Evolutionary conservation across 2,888 invertebrate species (phyloP).

Genomic region (Trissonchulus latispiculum): DNA sequence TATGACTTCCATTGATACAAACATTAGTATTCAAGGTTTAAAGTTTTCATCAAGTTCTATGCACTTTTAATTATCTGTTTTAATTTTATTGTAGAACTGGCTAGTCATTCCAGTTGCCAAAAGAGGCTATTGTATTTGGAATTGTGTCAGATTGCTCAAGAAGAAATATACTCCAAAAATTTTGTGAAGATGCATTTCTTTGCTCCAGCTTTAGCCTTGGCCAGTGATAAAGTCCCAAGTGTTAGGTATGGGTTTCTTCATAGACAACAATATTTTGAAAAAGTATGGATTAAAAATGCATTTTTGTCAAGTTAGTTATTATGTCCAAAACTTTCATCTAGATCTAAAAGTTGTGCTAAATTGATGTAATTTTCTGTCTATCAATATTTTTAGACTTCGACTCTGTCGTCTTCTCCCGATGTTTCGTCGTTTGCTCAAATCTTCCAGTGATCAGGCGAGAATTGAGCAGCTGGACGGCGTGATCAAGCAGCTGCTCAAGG

Average conservation of each 20-base stretch:
- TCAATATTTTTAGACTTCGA: background rate
- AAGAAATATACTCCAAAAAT: constrained; percentile 1
- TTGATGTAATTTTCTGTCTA: no score
- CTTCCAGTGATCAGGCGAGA: background rate
- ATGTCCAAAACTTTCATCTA: no score
- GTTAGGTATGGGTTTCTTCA: no score
- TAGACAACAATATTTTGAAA: no score
- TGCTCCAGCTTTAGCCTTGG: background rate
- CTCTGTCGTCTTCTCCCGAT: background rate
- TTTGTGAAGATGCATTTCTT: background rate
- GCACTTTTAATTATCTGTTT: no score
- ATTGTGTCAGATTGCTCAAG: constrained; percentile 3
- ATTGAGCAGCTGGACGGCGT: background rate
- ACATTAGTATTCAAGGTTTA: no score
- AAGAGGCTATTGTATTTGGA: constrained; percentile 7
- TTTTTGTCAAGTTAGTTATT: no score
- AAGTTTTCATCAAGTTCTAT: no score
- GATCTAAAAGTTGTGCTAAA: no score
- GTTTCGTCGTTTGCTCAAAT: background rate
- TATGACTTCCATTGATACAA: no score
- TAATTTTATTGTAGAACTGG: background rate
- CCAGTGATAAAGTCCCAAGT: background rate
- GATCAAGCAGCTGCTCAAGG: background rate
- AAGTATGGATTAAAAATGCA: no score
- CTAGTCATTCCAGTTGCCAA: background rate